phyloP scores from a whole-genome alignment of 2,888 invertebrate genomes.

The Gerris lacustris region DNA sequence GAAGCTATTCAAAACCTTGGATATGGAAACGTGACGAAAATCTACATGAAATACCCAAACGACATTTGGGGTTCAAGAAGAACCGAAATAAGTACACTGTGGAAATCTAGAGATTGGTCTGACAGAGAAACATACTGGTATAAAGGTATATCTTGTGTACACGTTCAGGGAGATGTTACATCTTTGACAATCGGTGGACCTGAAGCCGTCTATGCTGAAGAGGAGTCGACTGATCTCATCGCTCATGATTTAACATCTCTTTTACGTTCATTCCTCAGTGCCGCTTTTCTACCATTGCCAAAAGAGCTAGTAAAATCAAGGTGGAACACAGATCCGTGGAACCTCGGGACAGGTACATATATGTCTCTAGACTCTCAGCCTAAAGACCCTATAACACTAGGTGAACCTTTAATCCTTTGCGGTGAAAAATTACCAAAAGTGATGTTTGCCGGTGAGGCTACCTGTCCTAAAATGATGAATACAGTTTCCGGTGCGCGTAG shows the following conservation, averaged over 20 bases:
- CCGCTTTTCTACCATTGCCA: background rate
- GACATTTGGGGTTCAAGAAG: background rate
- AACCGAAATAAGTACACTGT: background rate
- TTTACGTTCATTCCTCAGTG: background rate
- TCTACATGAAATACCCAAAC: background rate
- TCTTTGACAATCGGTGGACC: background rate
- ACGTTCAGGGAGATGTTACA: background rate
- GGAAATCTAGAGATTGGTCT: background rate
- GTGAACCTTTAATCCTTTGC: background rate
- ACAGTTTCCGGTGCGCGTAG: background rate
- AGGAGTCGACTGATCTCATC: background rate
- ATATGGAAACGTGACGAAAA: constrained; percentile 1
- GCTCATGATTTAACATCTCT: background rate
- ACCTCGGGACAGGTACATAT: background rate
- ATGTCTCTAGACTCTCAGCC: background rate
- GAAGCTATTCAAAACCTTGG: background rate
- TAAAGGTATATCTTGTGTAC: background rate
- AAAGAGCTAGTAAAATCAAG: background rate
- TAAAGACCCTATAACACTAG: background rate
- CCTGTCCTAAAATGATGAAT: background rate
- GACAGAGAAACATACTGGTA: background rate
- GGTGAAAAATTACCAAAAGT: background rate
- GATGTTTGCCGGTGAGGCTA: constrained; percentile 2
- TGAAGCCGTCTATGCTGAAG: background rate
- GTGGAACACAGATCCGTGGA: background rate